These are phyloP conservation scores for Ashinkailepas kermadecensis DNA, from an alignment of 2,888 invertebrate genomes.

Conservation along the genomic window DNA sequence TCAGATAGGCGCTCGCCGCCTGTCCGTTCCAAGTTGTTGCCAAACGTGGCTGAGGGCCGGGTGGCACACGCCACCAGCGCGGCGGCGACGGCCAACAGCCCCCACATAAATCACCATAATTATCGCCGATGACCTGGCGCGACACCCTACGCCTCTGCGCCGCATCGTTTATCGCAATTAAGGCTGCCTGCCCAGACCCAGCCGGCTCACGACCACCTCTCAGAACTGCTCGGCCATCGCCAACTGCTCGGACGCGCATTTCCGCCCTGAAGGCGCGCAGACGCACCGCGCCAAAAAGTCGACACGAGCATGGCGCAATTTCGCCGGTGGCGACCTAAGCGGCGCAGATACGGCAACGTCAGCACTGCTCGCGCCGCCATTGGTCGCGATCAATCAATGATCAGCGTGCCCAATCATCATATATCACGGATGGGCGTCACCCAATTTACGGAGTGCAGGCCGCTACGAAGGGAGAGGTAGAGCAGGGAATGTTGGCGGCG, in stretches of 20 bases:
- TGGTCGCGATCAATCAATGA: constrained; percentile 12
- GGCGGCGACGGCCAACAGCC: neutral
- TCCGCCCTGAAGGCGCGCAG: neutral
- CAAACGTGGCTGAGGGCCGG: neutral
- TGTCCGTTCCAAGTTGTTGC: neutral
- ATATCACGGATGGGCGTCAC: constrained; percentile 15
- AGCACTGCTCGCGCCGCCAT: neutral
- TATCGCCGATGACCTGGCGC: neutral
- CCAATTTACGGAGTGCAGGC: neutral
- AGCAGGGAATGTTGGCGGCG: neutral
- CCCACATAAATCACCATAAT: constrained; percentile 6
- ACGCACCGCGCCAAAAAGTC: neutral
- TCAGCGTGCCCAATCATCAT: constrained; percentile 11
- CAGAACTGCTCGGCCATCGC: neutral
- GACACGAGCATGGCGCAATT: neutral
- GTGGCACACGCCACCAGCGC: neutral
- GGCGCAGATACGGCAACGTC: neutral
- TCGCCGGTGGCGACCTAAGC: neutral
- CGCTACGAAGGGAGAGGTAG: neutral
- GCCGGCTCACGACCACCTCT: neutral
- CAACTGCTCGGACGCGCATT: neutral
- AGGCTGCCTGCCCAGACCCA: neutral
- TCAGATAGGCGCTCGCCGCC: neutral
- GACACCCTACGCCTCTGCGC: neutral
- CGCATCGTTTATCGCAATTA: constrained; percentile 14